phyloP scores from a whole-genome alignment of 2,113 vertebrate genomes.

The Peromyscus polionotus region DNA sequence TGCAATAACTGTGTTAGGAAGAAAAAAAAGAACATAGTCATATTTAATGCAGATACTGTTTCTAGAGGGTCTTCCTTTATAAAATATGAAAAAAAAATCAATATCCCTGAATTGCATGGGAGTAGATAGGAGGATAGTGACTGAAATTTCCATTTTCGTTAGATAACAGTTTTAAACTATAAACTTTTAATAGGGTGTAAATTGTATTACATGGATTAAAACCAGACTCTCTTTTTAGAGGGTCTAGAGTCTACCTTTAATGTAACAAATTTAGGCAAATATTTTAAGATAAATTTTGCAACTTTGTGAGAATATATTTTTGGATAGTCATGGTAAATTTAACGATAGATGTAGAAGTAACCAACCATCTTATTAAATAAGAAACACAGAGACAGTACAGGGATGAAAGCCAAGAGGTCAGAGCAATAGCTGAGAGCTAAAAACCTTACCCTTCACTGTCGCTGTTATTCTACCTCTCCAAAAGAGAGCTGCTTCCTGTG shows the following conservation, averaged over 20 bases:
- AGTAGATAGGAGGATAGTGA: not conserved
- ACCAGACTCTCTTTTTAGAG: conserved; percentile 25
- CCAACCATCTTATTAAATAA: no score
- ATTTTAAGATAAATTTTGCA: conserved; percentile 61
- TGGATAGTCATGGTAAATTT: not conserved
- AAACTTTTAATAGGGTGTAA: not conserved
- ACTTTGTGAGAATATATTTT: conserved; percentile 3
- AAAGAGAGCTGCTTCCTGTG: no score
- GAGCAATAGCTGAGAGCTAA: no score
- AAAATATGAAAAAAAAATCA: not conserved
- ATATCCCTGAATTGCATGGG: not conserved
- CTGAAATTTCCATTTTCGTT: conserved; percentile 26
- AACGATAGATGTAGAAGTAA: not conserved
- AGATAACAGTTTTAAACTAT: conserved; percentile 34
- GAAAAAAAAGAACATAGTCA: not conserved
- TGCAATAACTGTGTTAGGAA: not conserved
- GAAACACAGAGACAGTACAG: no score
- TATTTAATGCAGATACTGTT: conserved; percentile 6
- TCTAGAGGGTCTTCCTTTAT: conserved; percentile 20
- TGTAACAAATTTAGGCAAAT: not conserved
- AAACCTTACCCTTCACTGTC: no score
- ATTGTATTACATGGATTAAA: conserved; percentile 6
- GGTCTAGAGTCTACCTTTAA: not conserved
- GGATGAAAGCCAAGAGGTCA: no score
- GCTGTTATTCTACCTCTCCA: no score